These are phyloP conservation scores for Metopia argyrocephala DNA, from an alignment of 2,888 invertebrate genomes.

Conservation along the genomic window DNA sequence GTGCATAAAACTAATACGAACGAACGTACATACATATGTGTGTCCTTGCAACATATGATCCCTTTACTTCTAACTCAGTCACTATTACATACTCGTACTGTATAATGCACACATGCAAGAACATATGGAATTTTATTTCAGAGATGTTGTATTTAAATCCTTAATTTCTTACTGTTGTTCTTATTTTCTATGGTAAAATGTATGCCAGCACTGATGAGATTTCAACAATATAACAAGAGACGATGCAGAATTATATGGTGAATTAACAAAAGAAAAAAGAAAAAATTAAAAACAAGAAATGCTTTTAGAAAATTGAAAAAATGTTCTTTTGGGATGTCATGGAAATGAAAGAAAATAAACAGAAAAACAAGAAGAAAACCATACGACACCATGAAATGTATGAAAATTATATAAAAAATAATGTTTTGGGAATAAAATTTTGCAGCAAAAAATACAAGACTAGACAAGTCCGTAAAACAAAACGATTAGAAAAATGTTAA, in stretches of 20 bases:
- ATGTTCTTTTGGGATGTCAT: constrained; percentile 28
- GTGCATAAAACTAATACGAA: constrained; percentile 11
- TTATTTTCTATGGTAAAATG: constrained; percentile 33
- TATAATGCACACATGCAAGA: not conserved
- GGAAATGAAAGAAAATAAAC: not conserved
- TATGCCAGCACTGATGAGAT: constrained; percentile 57
- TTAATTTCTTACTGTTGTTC: not conserved
- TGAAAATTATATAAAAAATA: not conserved
- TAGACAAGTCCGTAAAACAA: not conserved
- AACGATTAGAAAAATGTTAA: not conserved
- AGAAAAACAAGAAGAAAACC: not conserved
- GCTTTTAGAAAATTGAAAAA: constrained; percentile 52
- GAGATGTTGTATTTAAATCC: constrained; percentile 43
- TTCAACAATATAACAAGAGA: constrained; percentile 3
- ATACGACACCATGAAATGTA: constrained; percentile 25
- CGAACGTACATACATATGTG: not conserved
- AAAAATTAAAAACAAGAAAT: constrained; percentile 32
- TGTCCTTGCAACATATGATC: not conserved
- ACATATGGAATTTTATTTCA: constrained; percentile 4
- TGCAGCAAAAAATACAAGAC: not conserved
- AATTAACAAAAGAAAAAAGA: not conserved
- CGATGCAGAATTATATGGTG: constrained; percentile 6
- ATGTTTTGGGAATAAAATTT: not conserved
- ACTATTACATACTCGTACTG: not conserved
- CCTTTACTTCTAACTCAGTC: not conserved